Evolutionary conservation across 2,888 invertebrate genomes (phyloP).

Genomic region (Pammene aurita): DNA sequence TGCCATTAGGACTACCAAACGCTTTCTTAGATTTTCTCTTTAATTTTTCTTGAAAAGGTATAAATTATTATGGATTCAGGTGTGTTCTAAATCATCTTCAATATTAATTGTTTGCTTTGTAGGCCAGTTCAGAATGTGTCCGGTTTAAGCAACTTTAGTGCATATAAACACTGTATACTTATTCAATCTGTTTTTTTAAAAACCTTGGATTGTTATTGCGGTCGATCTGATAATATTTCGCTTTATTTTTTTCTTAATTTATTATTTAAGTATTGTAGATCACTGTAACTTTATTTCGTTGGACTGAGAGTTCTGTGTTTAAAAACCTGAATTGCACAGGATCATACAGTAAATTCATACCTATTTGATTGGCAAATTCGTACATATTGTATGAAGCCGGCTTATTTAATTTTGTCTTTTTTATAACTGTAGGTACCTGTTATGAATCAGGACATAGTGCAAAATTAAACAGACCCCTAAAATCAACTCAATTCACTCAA

Average conservation of each 20-base stretch:
- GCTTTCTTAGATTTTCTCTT: neutral
- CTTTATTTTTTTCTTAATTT: neutral
- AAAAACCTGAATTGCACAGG: no score
- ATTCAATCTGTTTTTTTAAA: slow-evolving; percentile 6
- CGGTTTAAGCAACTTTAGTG: neutral
- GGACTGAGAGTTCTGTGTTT: no score
- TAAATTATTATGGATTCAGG: no score
- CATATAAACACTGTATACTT: neutral
- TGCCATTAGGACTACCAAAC: neutral
- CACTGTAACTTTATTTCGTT: no score
- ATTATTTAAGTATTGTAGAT: no score
- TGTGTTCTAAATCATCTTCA: no score
- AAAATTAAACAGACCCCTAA: neutral
- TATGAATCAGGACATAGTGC: neutral
- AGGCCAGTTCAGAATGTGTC: neutral
- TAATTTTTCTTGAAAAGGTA: neutral
- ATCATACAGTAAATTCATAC: no score
- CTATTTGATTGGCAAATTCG: no score
- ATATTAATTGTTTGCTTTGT: neutral
- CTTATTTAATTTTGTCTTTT: no score
- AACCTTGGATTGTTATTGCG: neutral
- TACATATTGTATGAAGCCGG: neutral
- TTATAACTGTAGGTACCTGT: neutral
- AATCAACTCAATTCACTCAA: slow-evolving; percentile 11
- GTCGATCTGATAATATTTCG: neutral